Conservation (phyloP, 2,888 invertebrate genomes). For the Brachylomia viminalis region DNA sequence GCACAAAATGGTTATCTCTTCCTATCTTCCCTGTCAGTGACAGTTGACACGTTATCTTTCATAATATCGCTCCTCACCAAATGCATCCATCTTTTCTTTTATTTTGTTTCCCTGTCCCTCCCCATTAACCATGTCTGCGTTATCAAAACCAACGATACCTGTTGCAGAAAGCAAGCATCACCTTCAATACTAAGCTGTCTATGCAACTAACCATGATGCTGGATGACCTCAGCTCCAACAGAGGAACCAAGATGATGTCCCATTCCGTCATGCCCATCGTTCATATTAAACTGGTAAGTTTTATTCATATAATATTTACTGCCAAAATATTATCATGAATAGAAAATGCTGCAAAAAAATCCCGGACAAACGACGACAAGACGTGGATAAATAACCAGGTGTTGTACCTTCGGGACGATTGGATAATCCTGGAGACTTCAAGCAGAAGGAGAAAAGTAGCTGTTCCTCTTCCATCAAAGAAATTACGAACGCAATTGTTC, state of each 20-base stretch:
- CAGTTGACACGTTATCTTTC: background rate
- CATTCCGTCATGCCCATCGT: constrained; percentile 92
- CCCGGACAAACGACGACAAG: background rate
- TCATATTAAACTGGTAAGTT: constrained; percentile 92
- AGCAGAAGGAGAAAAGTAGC: too few relatives aligned
- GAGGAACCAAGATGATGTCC: constrained; percentile 90
- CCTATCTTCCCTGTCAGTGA: background rate
- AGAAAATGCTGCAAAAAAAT: background rate
- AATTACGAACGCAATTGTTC: background rate
- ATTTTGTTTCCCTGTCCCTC: background rate
- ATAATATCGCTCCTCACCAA: background rate
- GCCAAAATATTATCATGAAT: background rate
- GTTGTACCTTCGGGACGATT: background rate
- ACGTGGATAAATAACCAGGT: background rate
- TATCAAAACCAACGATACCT: background rate
- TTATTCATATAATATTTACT: background rate
- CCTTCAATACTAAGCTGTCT: constrained; percentile 91
- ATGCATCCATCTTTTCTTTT: background rate
- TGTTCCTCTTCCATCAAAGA: background rate
- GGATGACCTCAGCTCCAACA: constrained; percentile 90
- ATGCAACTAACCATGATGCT: constrained; percentile 93
- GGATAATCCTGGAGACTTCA: background rate
- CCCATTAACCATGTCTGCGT: background rate
- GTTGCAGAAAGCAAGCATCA: constrained; percentile 91
- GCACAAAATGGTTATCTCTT: background rate